phyloP scores from a whole-genome alignment of 1,140 invertebrate species.

The Drosophila kurseongensis region DNA sequence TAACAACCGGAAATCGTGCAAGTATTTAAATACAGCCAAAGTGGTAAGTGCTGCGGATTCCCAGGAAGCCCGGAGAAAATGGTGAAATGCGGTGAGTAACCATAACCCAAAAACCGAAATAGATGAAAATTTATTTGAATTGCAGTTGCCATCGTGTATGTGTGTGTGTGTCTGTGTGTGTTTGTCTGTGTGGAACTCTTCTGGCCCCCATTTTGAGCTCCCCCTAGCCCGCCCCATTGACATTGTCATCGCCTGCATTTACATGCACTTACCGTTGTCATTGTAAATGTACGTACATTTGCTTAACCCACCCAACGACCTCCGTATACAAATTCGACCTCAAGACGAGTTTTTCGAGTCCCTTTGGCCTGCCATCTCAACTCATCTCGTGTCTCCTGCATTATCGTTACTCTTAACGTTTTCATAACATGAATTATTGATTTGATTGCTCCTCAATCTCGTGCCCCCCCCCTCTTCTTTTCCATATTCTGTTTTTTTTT shows the following conservation, averaged over 20 bases:
- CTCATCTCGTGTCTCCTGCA: slow-evolving; percentile 34
- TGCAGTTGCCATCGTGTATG: slow-evolving; percentile 29
- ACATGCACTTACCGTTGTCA: slow-evolving; percentile 81
- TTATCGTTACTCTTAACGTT: slow-evolving; percentile 68
- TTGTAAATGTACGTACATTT: slow-evolving; percentile 78
- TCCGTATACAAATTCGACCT: slow-evolving; percentile 36
- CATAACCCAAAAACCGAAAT: slow-evolving; percentile 75
- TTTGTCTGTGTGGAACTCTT: neutral
- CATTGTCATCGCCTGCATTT: slow-evolving; percentile 66
- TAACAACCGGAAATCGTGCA: slow-evolving; percentile 81
- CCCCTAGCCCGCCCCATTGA: neutral
- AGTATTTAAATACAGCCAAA: slow-evolving; percentile 77
- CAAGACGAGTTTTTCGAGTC: slow-evolving; percentile 26
- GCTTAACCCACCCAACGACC: slow-evolving; percentile 20
- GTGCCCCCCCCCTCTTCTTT: slow-evolving; percentile 3
- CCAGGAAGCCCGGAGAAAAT: slow-evolving; percentile 18
- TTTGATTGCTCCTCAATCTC: slow-evolving; percentile 68
- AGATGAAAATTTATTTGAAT: slow-evolving; percentile 77
- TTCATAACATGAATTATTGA: slow-evolving; percentile 80
- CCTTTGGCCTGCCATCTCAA: slow-evolving; percentile 13
- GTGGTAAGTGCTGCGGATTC: slow-evolving; percentile 60
- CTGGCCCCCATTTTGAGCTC: neutral
- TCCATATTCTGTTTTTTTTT: no score
- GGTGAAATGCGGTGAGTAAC: neutral
- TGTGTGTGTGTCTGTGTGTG: slow-evolving; percentile 4